Conservation (phyloP, 2,113 vertebrate genomes). For the Pavo muticus region DNA sequence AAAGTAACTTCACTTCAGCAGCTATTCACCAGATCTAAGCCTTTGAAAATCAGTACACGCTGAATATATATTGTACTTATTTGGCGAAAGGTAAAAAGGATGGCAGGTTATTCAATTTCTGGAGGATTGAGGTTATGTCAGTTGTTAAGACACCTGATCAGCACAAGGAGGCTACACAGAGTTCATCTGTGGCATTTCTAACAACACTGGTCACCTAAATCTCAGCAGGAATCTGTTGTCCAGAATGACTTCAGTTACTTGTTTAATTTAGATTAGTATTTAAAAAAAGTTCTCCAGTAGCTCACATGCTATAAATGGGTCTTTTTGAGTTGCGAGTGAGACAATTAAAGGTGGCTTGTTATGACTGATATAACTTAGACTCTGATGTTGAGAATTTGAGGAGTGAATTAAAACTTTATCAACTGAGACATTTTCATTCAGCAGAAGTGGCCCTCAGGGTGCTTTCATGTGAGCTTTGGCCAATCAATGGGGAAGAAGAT, state of each 20-base stretch:
- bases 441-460: background rate
- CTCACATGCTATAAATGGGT: background rate
- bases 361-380: background rate
- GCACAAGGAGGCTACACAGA: background rate
- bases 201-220: background rate
- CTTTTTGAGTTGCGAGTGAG: background rate
- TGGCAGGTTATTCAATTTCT: background rate
- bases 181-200: background rate
- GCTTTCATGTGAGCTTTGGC: background rate
- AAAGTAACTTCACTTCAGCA: background rate
- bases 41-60: background rate
- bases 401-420: background rate
- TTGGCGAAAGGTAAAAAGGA: background rate
- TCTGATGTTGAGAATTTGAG: background rate
- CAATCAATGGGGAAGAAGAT: background rate
- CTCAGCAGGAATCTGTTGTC: background rate
- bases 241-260: background rate
- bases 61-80: background rate
- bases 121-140: background rate
- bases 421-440: background rate
- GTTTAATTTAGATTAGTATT: background rate
- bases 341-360: rapidly evolving
- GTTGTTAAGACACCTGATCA: background rate
- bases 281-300: background rate
- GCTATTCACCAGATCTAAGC: too few species aligned